Percentiles rank a stretch among this genome's conserved stretches.
Evolutionary conservation across 2,888 invertebrate species (phyloP).

Genomic region (Cerastoderma edule): DNA sequence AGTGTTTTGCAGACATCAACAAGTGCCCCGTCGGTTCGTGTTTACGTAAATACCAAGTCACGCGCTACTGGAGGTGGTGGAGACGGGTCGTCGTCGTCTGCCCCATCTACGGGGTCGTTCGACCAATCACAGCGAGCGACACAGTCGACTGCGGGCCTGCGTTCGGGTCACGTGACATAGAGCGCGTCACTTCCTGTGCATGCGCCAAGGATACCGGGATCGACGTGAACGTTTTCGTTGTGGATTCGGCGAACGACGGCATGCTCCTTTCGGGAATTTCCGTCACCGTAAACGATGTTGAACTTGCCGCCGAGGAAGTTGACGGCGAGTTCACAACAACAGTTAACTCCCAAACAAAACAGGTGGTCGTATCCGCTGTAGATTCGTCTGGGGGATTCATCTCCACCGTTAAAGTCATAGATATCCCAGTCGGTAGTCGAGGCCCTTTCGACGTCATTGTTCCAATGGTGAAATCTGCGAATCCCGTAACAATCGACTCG

Average conservation of each 20-base stretch:
- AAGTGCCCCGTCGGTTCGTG: conserved; percentile 1
- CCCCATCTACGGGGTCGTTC: not conserved
- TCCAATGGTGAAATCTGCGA: conserved; percentile 5
- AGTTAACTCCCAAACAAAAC: not conserved
- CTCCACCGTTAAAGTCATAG: conserved; percentile 21
- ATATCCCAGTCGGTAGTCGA: conserved; percentile 9
- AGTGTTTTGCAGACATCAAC: not conserved
- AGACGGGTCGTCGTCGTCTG: not conserved
- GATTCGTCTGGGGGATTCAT: not conserved
- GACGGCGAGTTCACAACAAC: not conserved
- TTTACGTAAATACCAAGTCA: not conserved
- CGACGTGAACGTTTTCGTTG: not conserved
- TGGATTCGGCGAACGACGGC: not conserved
- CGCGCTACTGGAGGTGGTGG: not conserved
- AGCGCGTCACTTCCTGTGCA: not conserved
- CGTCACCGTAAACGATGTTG: not conserved
- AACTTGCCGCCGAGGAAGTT: not conserved
- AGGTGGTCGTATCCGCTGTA: not conserved
- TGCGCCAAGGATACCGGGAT: not conserved
- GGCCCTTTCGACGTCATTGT: conserved; percentile 22
- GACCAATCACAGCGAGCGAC: not conserved
- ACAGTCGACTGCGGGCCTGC: not conserved
- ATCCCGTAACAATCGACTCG: conserved; percentile 21
- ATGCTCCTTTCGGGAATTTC: not conserved
- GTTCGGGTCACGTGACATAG: not conserved